A percentile compares a stretch with the other conserved stretches of the same genome.
These are phyloP conservation scores for Phyto melanocephala DNA, from an alignment of 2,888 invertebrate genomes.

Conservation along the genomic window DNA sequence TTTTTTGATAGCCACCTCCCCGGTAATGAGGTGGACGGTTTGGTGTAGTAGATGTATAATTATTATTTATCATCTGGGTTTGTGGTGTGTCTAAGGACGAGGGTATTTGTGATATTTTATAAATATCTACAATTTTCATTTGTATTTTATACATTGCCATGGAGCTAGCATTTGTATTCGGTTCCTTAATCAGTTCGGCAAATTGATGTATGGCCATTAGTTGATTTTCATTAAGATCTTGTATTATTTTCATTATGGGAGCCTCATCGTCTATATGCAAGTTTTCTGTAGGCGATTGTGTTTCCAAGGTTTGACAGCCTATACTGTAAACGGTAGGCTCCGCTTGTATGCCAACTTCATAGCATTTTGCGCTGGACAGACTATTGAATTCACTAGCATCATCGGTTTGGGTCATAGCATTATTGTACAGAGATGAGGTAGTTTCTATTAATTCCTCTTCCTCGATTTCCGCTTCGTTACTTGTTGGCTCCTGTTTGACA, in stretches of 20 bases:
- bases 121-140: conserved; percentile 64
- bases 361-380: conserved; percentile 1
- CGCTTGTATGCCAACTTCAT: conserved; percentile 47
- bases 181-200: conserved; percentile 64
- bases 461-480: not conserved
- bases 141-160: conserved; percentile 65
- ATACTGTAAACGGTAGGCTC: conserved; percentile 20
- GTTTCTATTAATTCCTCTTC: conserved; percentile 46
- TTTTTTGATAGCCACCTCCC: not conserved
- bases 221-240: conserved; percentile 66
- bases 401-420: conserved; percentile 67
- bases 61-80: conserved; percentile 22
- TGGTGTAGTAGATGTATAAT: conserved; percentile 7
- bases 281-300: conserved; percentile 16
- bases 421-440: conserved; percentile 59
- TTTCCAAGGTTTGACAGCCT: conserved; percentile 58
- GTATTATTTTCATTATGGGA: conserved; percentile 64
- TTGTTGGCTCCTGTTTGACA: conserved; percentile 36
- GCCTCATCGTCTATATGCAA: conserved; percentile 50
- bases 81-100: conserved; percentile 31
- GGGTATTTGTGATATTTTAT: conserved; percentile 66
- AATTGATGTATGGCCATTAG: conserved; percentile 66
- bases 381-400: conserved; percentile 14
- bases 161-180: conserved; percentile 53
- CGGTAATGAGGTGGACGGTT: not conserved